Evolutionary conservation across 2,888 invertebrate genomes (phyloP).

Genomic region (Coecobrya sp.): DNA sequence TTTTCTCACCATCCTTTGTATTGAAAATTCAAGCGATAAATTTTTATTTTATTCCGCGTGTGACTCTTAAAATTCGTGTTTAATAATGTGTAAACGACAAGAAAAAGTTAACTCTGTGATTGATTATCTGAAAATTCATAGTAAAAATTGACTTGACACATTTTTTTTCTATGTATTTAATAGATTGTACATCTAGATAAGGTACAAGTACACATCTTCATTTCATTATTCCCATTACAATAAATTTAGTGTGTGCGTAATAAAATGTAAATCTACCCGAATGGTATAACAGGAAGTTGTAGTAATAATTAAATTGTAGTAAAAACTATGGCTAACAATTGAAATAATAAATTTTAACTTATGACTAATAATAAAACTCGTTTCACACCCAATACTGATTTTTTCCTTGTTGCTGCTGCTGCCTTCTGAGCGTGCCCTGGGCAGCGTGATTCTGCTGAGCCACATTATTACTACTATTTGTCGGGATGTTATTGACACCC

Average conservation of each 20-base stretch:
- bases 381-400: constrained; percentile 86
- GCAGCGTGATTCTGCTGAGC: constrained; percentile 63
- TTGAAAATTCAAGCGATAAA: background rate
- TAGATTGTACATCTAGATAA: constrained; percentile 33
- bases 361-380: background rate
- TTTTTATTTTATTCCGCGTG: background rate
- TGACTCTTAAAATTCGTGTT: background rate
- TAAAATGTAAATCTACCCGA: constrained; percentile 10
- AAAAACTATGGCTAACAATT: background rate
- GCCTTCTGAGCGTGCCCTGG: constrained; percentile 78
- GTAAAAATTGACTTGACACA: constrained; percentile 39
- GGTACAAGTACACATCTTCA: constrained; percentile 49
- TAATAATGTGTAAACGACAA: constrained; percentile 6
- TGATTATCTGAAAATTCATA: constrained; percentile 14
- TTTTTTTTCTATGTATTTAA: background rate
- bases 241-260: constrained; percentile 17
- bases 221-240: background rate
- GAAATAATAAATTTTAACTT: background rate
- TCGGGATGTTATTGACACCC: constrained; percentile 58
- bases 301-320: background rate
- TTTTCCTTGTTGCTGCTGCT: constrained; percentile 81
- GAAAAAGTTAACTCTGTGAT: constrained; percentile 8
- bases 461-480: constrained; percentile 69
- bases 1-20: background rate
- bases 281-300: background rate